Percentiles rank a stretch among this genome's conserved stretches.
These are phyloP conservation scores for Philaenus spumarius DNA, from an alignment of 1,140 invertebrate species.

Conservation along the genomic window DNA sequence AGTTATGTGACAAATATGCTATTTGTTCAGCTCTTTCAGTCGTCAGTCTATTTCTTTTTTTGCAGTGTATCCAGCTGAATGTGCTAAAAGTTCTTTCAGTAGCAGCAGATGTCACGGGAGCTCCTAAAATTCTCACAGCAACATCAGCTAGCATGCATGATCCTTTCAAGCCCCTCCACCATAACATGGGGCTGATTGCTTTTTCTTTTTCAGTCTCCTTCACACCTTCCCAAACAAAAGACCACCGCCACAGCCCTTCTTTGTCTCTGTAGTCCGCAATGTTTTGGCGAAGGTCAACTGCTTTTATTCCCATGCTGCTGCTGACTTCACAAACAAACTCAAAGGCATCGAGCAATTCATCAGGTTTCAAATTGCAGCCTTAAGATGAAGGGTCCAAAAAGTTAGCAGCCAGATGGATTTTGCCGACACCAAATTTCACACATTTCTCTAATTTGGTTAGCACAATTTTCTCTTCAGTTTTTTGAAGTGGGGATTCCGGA, in stretches of 20 bases:
- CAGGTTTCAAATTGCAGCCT: too few relatives aligned
- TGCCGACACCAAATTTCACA: too few relatives aligned
- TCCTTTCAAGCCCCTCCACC: constrained; percentile 7
- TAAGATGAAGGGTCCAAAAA: too few relatives aligned
- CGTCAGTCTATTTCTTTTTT: constrained; percentile 9
- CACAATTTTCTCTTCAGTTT: too few relatives aligned
- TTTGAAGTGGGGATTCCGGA: too few relatives aligned
- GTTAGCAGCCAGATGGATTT: too few relatives aligned
- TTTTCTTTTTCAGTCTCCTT: not conserved
- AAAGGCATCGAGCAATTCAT: not conserved
- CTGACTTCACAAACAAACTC: not conserved
- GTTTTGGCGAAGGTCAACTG: not conserved
- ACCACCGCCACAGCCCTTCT: constrained; percentile 6
- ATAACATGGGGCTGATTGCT: constrained; percentile 2
- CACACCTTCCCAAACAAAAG: constrained; percentile 7
- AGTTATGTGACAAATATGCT: constrained; percentile 4
- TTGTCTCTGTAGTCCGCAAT: constrained; percentile 15
- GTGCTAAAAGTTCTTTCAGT: constrained; percentile 1
- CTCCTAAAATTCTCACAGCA: constrained; percentile 5
- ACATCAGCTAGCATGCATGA: constrained; percentile 1
- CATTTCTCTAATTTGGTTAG: too few relatives aligned
- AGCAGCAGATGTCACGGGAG: constrained; percentile 3
- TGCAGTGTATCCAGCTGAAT: constrained; percentile 2
- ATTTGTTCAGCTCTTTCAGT: constrained; percentile 5
- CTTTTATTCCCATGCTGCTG: not conserved